Evolutionary conservation across 2,797 vertebrate genomes (phyloP).

Genomic region (Eulemur mongoz): DNA sequence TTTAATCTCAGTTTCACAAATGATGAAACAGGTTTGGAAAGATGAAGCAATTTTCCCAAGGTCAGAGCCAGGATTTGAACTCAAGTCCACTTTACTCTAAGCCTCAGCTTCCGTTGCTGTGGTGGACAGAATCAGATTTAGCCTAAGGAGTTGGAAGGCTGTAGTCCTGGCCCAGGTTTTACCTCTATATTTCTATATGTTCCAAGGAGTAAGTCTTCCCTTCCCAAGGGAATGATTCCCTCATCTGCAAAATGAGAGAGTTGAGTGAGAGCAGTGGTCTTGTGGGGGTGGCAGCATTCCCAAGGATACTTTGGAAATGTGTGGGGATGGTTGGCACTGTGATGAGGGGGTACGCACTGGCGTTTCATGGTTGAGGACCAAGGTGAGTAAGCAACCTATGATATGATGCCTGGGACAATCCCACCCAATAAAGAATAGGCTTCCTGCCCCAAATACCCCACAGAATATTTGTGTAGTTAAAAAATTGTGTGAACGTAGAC

Average conservation of each 20-base stretch:
- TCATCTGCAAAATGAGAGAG: background rate
- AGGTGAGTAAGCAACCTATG: background rate
- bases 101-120: no score
- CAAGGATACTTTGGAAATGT: background rate
- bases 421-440: background rate
- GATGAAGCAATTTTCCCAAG: background rate
- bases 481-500: background rate
- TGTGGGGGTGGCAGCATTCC: rapidly evolving
- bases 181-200: background rate
- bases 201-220: background rate
- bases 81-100: background rate
- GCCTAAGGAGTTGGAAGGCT: background rate
- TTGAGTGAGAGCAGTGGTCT: background rate
- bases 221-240: background rate
- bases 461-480: background rate
- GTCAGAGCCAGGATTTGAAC: background rate
- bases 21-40: background rate
- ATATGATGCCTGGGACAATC: background rate
- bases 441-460: background rate
- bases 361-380: background rate
- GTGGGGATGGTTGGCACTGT: background rate
- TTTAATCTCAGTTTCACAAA: background rate
- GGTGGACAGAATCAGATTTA: background rate
- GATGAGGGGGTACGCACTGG: background rate
- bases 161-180: background rate